Conservation (phyloP, 2,797 vertebrate genomes). For the Coccyzus lansbergi region DNA sequence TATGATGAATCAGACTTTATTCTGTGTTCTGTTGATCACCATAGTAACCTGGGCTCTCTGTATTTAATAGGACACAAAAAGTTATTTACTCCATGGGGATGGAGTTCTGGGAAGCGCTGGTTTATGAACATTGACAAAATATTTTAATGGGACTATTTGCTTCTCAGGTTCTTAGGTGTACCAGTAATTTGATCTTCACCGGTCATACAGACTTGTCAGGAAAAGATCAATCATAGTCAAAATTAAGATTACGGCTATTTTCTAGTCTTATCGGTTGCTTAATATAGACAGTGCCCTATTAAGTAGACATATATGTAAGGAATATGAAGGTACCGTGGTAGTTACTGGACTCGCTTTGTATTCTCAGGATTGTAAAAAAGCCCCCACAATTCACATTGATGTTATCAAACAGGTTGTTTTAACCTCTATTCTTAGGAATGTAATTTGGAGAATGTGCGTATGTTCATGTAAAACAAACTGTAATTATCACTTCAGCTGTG, state of each 20-base stretch:
- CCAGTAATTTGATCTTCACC: not conserved
- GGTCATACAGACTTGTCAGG: not conserved
- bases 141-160: constrained; percentile 33
- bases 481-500: not conserved
- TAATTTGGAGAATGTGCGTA: not conserved
- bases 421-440: not conserved
- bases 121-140: constrained; percentile 30
- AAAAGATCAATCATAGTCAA: not conserved
- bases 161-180: not conserved
- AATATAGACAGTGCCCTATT: not conserved
- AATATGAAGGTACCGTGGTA: not conserved
- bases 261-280: not conserved
- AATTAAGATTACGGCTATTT: not conserved
- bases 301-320: not conserved
- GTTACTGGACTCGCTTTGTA: not conserved
- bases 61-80: constrained; percentile 57
- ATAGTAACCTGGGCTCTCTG: constrained; percentile 55
- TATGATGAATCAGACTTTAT: constrained; percentile 58
- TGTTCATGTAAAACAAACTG: not conserved
- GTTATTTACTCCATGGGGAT: constrained; percentile 45
- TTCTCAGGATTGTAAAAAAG: not conserved
- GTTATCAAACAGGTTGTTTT: constrained; percentile 8
- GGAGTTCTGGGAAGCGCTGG: constrained; percentile 1
- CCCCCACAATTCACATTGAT: not conserved
- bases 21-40: constrained; percentile 43